Conservation (phyloP, 2,888 invertebrate species). For the Drosophila paracracens region DNA sequence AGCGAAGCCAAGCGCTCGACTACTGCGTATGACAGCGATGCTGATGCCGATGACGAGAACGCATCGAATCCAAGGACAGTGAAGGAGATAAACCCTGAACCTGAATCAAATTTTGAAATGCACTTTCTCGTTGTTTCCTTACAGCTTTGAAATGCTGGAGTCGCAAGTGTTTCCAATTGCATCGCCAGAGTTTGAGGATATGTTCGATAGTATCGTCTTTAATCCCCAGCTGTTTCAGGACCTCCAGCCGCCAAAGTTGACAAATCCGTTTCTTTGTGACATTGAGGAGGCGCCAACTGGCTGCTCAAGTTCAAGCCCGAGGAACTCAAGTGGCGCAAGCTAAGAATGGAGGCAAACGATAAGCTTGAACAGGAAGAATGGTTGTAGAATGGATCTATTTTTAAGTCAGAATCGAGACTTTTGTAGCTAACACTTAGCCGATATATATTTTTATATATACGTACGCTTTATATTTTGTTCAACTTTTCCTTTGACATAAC, state of each 20-base stretch:
- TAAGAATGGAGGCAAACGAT: too few relatives aligned
- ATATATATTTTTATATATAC: not conserved
- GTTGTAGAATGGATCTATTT: not conserved
- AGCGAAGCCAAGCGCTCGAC: too few relatives aligned
- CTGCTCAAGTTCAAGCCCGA: too few relatives aligned
- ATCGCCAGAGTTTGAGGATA: conserved; percentile 19
- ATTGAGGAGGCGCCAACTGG: not conserved
- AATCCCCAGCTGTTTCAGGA: conserved; percentile 11
- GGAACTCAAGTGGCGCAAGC: too few relatives aligned
- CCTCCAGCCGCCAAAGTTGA: conserved; percentile 15
- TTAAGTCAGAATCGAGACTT: not conserved
- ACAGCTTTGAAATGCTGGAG: conserved; percentile 55
- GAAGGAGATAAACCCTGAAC: too few relatives aligned
- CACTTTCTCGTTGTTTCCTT: not conserved
- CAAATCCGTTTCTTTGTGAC: not conserved
- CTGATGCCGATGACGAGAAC: too few relatives aligned
- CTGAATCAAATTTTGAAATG: not conserved
- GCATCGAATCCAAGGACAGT: too few relatives aligned
- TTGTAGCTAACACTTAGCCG: not conserved
- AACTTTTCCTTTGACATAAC: conserved; percentile 10
- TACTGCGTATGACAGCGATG: too few relatives aligned
- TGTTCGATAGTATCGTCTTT: conserved; percentile 42
- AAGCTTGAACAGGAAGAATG: not conserved
- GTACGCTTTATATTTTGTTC: conserved; percentile 1
- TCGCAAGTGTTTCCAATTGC: conserved; percentile 11